Base-by-base conservation (phyloP, 1,140 invertebrate species). In the Aleiodes sp. region DNA sequence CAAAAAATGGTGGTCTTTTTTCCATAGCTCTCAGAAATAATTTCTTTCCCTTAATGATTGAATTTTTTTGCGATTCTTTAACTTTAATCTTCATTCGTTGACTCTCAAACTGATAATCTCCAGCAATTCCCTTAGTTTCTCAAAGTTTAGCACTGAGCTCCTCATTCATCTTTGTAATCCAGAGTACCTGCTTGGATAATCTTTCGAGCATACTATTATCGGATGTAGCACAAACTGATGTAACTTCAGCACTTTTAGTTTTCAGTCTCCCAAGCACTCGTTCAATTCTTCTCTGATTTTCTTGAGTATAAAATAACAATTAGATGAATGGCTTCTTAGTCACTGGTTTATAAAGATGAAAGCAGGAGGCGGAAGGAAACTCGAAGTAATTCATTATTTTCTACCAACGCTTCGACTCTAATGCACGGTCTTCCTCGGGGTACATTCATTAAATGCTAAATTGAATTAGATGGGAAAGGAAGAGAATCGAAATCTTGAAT, bases 21-120 rank as follows among this genome's bases (percentile, higher is more conserved):
- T 2, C 88, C 88, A 70, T 87, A 92, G 68, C 90, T 90, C 79
- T 91, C 90, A 1, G 89, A 89, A 12, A 92, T 88, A 21, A 91
- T 84, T 78, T 92, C 91, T 26, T 88, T 7, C 84, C 87, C 65
- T 86, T 85, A 19, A 87, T 82, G 31, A 72, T 79, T 66, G 89
- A 82, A 6, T 91, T 46, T 12, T 81, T 80, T 33, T 86, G 82
- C 1, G 84, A 79, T 61, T 89, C 87, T 0, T 87, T 80, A 4
- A 92, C 87, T 77, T 90, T 90, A 63, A 88, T 80, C 74, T 90
- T 88, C 72, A 93, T 80, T 6, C 87, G 87, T 74, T 86, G 78
- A 2, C 84, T 81, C 77, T 91, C 87, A 29, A 82, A 83, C 72
- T 90, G 87, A 28, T 88, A 87, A 26, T 74, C 82, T 2, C 86